Conservation (phyloP, 1,140 invertebrate species). For the Drosophila erecta region DNA sequence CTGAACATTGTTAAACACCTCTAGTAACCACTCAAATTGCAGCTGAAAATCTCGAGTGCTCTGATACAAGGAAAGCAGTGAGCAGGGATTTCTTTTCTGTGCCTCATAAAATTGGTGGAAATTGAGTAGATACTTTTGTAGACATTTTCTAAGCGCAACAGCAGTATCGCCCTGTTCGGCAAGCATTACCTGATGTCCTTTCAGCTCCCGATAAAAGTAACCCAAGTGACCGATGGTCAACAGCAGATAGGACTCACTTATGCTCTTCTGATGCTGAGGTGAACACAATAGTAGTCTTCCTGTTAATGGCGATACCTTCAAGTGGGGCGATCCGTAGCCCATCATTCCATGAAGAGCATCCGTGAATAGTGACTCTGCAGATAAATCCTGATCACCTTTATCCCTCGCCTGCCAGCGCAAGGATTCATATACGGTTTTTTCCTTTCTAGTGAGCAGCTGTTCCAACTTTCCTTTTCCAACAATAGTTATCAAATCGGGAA, state of each 20-base stretch:
- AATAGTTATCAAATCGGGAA: background rate
- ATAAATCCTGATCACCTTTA: background rate
- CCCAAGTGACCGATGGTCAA: slow-evolving; percentile 45
- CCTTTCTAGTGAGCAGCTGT: slow-evolving; percentile 22
- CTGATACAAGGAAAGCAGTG: slow-evolving; percentile 19
- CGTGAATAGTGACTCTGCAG: background rate
- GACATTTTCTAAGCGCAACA: background rate
- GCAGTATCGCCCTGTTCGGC: slow-evolving; percentile 12
- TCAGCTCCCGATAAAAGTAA: slow-evolving; percentile 26
- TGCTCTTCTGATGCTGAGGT: slow-evolving; percentile 46
- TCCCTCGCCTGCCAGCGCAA: slow-evolving; percentile 24
- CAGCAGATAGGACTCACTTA: slow-evolving; percentile 55
- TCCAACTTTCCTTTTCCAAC: slow-evolving; percentile 15
- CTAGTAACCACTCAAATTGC: slow-evolving; percentile 32
- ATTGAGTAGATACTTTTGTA: slow-evolving; percentile 13
- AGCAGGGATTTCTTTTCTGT: background rate
- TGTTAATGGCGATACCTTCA: slow-evolving; percentile 18
- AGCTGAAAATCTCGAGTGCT: slow-evolving; percentile 1
- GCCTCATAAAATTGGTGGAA: slow-evolving; percentile 21
- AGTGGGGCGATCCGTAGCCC: slow-evolving; percentile 45
- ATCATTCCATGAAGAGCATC: slow-evolving; percentile 49
- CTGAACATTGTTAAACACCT: slow-evolving; percentile 5
- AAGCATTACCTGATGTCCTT: slow-evolving; percentile 7
- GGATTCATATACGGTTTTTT: slow-evolving; percentile 18
- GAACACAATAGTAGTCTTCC: slow-evolving; percentile 32